Conservation (phyloP, 2,888 invertebrate genomes). For the Pegoplata infirma region DNA sequence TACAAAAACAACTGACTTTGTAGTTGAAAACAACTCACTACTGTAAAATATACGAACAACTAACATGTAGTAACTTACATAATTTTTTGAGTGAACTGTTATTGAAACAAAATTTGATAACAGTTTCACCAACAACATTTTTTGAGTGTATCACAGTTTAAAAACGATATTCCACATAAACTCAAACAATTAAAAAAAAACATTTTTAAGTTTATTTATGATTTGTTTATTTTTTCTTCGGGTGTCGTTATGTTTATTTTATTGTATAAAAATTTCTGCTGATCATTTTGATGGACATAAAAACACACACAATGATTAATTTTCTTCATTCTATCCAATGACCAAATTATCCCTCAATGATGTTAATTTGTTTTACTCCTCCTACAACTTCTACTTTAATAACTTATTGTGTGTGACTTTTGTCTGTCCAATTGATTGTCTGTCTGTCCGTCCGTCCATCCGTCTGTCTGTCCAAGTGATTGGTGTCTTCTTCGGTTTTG, state of each 20-base stretch:
- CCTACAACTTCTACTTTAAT: not conserved
- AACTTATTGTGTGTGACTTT: not conserved
- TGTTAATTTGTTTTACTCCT: not conserved
- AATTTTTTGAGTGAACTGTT: no score
- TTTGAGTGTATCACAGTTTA: no score
- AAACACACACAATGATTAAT: not conserved
- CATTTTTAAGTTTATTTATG: not conserved
- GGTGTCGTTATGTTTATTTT: not conserved
- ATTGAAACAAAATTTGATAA: no score
- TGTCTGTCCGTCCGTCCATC: not conserved
- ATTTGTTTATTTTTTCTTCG: not conserved
- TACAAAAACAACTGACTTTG: no score
- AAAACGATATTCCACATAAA: no score
- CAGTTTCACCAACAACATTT: no score
- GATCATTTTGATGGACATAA: conserved; percentile 17
- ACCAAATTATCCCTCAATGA: not conserved
- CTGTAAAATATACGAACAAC: no score
- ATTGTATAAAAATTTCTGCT: not conserved
- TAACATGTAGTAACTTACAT: no score
- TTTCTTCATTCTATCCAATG: conserved; percentile 2
- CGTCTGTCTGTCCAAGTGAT: not conserved
- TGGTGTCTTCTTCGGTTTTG: not conserved
- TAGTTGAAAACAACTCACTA: no score
- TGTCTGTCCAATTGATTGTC: not conserved
- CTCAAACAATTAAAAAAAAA: no score